phyloP scores from a whole-genome alignment of 2,797 vertebrate genomes.

The Notoglanidium macrostoma region DNA sequence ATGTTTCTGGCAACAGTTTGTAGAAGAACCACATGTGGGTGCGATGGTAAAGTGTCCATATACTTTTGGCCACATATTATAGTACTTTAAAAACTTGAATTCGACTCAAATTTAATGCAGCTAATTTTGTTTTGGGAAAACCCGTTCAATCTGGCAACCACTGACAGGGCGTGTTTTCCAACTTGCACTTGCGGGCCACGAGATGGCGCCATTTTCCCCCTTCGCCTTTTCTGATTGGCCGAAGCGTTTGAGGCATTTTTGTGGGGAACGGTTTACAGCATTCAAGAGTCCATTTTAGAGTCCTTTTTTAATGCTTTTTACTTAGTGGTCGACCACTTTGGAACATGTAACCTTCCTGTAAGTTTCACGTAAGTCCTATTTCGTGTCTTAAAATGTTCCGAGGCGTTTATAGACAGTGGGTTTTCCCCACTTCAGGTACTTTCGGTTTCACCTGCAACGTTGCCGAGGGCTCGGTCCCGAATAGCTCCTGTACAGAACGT shows the following conservation, averaged over 20 bases:
- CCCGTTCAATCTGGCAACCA: not conserved
- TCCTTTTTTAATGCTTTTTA: not conserved
- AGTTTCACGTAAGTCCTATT: not conserved
- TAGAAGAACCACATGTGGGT: too few species aligned
- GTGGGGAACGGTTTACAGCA: too few species aligned
- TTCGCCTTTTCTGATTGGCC: too few species aligned
- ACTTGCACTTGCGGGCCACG: not conserved
- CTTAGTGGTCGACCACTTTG: not conserved
- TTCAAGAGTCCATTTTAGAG: too few species aligned
- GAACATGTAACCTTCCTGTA: not conserved
- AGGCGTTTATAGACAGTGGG: not conserved
- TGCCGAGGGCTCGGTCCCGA: not conserved
- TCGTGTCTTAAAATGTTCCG: not conserved
- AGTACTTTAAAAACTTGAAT: too few species aligned
- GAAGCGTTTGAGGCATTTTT: not conserved
- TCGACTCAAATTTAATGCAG: too few species aligned
- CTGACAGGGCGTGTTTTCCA: not conserved
- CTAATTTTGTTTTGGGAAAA: too few species aligned
- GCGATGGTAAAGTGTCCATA: too few species aligned
- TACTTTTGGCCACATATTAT: too few species aligned
- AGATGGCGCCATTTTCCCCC: too few species aligned
- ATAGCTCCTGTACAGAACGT: rapidly evolving
- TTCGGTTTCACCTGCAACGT: constrained; percentile 40
- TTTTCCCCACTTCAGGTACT: constrained; percentile 17
- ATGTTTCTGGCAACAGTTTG: too few species aligned